Base-by-base conservation (phyloP, 2,888 invertebrate genomes). In the Diaphora mendica region DNA sequence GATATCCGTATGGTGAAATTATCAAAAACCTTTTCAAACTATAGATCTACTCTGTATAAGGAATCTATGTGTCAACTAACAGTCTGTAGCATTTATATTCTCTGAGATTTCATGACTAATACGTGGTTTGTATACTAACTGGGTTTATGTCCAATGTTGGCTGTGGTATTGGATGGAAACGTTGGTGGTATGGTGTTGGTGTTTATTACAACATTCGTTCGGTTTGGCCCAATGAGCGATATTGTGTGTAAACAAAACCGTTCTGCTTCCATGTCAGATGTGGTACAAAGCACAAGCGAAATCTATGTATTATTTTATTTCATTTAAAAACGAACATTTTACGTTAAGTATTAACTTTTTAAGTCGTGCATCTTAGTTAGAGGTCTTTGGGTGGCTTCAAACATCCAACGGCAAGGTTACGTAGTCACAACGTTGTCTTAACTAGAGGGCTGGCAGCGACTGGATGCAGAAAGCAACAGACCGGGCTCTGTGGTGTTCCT, bases 201-300 rank as follows among this genome's bases (percentile, higher is more conserved):
- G 90, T 91, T 91, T 90, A 90, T 89, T 90, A 89, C 88, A 86
- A 84, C 87, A 87, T 88, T 88, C 84, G 90, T 85, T 89, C 84
- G 88, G 90, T 89, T 90, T 90, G 89, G 89, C 89, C 92, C 91
- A 92, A 92, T 91, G 92, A 91, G 89, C 91, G 91, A 90, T 93
- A 92, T 93, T 94, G 93, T 93, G 87, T 92, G 93, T 94, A 94
- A 93, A 94, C 94, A 94, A 85, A 82, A 85, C 82, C 82, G 86
- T 81, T 87, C 85, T 85, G 87, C 86, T 87, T 87, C 83, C 84
- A 87, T 80, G 78, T 79, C 82, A 72, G 66, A 68, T 23, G 20
- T 82, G 86, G 88, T 78, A 33, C 77, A 85, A 89, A 79, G 15
- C 26, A 78, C 0, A 79, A 82, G 85, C 72, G 75, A 3, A 0